Base-by-base conservation (phyloP, 1,140 invertebrate species). In the Lordiphosa stackelbergi region DNA sequence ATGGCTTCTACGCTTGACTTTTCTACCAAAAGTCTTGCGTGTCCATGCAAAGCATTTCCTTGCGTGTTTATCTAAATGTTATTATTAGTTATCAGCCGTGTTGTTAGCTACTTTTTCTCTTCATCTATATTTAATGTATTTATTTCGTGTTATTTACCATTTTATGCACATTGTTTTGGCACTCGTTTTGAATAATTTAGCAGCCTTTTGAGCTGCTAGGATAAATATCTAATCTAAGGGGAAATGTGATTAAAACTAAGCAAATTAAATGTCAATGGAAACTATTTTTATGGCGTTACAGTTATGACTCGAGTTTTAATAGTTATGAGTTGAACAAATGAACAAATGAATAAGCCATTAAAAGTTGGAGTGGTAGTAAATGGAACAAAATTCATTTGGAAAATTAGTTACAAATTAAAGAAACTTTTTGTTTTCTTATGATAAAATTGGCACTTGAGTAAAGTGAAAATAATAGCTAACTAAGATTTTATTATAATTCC, bases 1-100 rank as follows among this genome's bases (percentile, higher is more conserved):
- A 63, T 49, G 56, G 42, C 51, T 73, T 57, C 36, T 31, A 65
- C 41, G 35, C 41, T 71, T 75, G 77, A 81, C 75, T 79, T 79
- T 64, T 61, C 13, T 55, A 35, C 41, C 35, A 24, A 37, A 51
- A 51, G 45, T 48, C 36, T 69, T 60, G 66, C 55, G 60, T 68
- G 47, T 48, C 45, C 55, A 66, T 66, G 75, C 77, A 81, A 75
- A 79, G 71, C 66, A 66, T 63, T 79, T 81, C 56, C 63, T 81
- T 56, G 75, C 75, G 71, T 79, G 75, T 71, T 59, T 71, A 66
- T 81, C 71, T 63, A 69, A 83, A 81, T 81, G 63, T 65, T 81
- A 69, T 75, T 79, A 81, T 79, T 79, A 64, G 75, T 71, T 79
- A 83, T 79, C 71, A 79, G 66, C 66, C 45, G 28, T 51, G 41